These are phyloP conservation scores for Tauraco erythrolophus DNA, from an alignment of 2,113 vertebrate genomes.

Conservation along the genomic window DNA sequence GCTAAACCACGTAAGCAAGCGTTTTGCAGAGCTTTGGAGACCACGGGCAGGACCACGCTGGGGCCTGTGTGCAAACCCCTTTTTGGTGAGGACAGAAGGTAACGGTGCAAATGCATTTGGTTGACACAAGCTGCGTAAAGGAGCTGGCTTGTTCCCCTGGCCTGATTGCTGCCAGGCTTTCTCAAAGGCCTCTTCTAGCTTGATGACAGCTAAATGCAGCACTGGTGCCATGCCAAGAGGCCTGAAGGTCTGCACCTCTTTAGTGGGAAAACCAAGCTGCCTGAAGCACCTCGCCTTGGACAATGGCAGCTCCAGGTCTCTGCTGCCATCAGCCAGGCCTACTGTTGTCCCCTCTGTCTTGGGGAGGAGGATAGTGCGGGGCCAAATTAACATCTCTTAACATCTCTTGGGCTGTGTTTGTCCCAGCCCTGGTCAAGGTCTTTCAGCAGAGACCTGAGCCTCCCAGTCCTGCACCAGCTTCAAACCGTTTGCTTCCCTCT, in stretches of 20 bases:
- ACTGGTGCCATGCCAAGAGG: not conserved
- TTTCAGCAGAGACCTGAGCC: not conserved
- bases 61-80: no score
- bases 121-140: not conserved
- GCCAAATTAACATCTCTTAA: not conserved
- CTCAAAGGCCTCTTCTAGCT: constrained; percentile 15
- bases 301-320: not conserved
- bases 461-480: not conserved
- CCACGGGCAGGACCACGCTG: no score
- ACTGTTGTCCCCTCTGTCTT: no score
- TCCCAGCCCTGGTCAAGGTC: not conserved
- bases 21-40: no score
- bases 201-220: constrained; percentile 30
- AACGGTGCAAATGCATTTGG: not conserved
- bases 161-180: not conserved
- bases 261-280: not conserved
- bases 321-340: fast-evolving
- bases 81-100: not conserved
- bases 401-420: not conserved
- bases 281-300: not conserved
- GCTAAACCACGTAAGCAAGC: no score
- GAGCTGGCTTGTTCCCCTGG: not conserved
- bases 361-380: not conserved
- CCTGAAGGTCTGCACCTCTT: constrained; percentile 35
- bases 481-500: not conserved